Evolutionary conservation across 2,113 vertebrate genomes (phyloP).

Genomic region (Phainopepla nitens): DNA sequence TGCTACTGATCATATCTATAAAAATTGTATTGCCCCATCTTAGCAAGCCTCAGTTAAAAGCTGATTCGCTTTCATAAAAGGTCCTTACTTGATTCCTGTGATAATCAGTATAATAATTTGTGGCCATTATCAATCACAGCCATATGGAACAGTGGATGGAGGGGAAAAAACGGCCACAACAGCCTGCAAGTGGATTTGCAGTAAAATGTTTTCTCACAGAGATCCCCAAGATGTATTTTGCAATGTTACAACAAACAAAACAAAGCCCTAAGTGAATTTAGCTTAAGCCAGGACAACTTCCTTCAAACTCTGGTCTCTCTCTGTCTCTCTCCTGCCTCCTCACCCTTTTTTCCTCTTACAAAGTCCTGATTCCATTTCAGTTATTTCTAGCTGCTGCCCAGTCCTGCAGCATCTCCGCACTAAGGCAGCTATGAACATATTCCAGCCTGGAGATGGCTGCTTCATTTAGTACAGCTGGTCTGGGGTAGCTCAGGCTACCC

Average conservation of each 20-base stretch:
- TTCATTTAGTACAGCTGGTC: background rate
- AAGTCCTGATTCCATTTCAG: background rate
- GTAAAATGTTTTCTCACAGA: background rate
- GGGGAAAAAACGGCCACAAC: fast-evolving
- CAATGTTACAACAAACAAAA: background rate
- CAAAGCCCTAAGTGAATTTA: background rate
- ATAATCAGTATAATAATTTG: background rate
- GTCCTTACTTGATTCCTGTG: background rate
- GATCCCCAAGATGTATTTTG: background rate
- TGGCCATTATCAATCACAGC: background rate
- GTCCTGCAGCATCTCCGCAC: background rate
- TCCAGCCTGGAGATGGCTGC: background rate
- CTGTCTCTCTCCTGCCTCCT: background rate
- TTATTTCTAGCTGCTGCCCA: background rate
- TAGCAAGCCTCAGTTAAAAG: background rate
- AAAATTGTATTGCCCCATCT: background rate
- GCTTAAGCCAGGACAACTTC: background rate
- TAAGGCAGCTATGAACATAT: background rate
- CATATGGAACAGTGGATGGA: background rate
- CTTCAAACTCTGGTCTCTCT: background rate
- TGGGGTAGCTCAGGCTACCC: background rate
- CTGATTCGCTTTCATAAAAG: background rate
- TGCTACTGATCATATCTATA: background rate
- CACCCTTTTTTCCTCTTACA: background rate
- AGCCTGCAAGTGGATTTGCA: background rate